These are phyloP conservation scores for Catostylus mosaicus DNA, from an alignment of 30 jellyfish, hydroid and myxozoan species.

Conservation along the genomic window DNA sequence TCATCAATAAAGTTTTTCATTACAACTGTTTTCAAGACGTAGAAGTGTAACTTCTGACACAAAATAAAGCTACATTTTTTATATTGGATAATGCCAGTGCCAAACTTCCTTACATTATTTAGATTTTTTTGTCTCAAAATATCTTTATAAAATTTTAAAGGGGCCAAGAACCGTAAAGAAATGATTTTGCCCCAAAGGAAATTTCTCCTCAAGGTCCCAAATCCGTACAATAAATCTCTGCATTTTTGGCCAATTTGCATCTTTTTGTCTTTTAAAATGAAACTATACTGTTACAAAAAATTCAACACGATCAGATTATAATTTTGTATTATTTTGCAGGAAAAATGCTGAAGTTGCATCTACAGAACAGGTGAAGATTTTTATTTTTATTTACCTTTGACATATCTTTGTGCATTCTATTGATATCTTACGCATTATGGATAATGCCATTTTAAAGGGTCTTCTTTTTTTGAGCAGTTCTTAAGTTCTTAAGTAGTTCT, in stretches of 20 bases:
- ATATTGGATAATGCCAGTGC: no score
- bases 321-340: slow-evolving; percentile 18
- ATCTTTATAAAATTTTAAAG: no score
- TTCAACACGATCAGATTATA: neutral
- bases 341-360: slow-evolving; percentile 76
- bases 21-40: no score
- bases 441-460: neutral
- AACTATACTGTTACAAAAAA: neutral
- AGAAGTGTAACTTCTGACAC: no score
- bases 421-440: neutral
- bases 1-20: no score
- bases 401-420: neutral
- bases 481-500: neutral
- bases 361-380: slow-evolving; percentile 29
- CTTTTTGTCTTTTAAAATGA: neutral
- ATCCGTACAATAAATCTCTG: neutral
- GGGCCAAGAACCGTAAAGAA: no score
- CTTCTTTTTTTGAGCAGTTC: neutral
- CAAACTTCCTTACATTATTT: no score
- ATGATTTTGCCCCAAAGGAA: no score
- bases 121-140: no score
- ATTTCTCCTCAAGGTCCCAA: no score
- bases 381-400: neutral
- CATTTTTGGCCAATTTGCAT: neutral
- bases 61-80: no score